These are phyloP conservation scores for Lobophora halterata DNA, from an alignment of 2,888 invertebrate species.

Conservation along the genomic window DNA sequence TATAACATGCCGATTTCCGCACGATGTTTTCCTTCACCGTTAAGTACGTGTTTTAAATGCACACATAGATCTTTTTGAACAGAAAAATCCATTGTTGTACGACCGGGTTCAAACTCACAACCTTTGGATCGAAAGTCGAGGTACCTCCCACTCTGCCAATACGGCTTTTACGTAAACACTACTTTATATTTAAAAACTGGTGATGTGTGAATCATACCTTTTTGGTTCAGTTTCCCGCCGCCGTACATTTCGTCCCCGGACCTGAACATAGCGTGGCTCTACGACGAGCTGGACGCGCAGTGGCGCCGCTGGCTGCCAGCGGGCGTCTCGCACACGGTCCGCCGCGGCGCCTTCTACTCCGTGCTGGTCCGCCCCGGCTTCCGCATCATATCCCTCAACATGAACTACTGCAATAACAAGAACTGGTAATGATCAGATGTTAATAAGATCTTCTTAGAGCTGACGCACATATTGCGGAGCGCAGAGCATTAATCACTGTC, in stretches of 20 bases:
- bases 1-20: too few relatives aligned
- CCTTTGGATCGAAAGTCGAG: too few relatives aligned
- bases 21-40: too few relatives aligned
- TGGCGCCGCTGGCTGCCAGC: conserved; percentile 96
- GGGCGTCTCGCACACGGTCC: conserved; percentile 91
- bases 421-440: conserved; percentile 85
- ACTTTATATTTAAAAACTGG: conserved; percentile 1
- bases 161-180: too few relatives aligned
- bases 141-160: too few relatives aligned
- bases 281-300: conserved; percentile 92
- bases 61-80: too few relatives aligned
- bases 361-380: conserved; percentile 94
- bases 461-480: too few relatives aligned
- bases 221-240: conserved; percentile 88
- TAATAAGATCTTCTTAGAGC: too few relatives aligned
- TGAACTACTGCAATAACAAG: conserved; percentile 97
- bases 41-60: too few relatives aligned
- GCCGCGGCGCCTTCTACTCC: conserved; percentile 95
- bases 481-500: too few relatives aligned
- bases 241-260: conserved; percentile 91
- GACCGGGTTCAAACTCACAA: too few relatives aligned
- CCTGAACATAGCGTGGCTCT: conserved; percentile 94
- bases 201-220: conserved; percentile 11
- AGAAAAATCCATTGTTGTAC: too few relatives aligned
- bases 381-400: conserved; percentile 95